Evolutionary conservation across 2,113 vertebrate genomes (phyloP), one percentile per base, ranked within the genome.

Genomic region (Poeciliopsis turrubarensis): DNA sequence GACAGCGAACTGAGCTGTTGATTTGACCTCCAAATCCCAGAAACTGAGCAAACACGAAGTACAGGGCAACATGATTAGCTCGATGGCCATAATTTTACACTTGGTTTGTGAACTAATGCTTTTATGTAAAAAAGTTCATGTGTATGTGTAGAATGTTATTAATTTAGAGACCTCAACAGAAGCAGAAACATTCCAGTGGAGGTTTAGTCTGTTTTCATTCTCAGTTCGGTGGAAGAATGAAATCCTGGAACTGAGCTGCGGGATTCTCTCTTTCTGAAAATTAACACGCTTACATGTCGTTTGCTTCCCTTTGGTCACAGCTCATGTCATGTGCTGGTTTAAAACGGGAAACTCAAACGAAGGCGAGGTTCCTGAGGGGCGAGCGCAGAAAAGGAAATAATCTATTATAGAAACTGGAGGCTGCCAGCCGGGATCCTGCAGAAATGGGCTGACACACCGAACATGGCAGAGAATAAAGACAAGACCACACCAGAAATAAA

Each of bases 251-350:
- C 73, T 9, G 13, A 77, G 68, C 72, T 25, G 39, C 26, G 27
- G 27, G 44, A 80, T 39, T 81, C 54, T 73, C 15, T 31, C 37
- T 63, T 47, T 70, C 70, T 75, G 60, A 19, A 81, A 87, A 84
- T 83, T 19, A 73, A 79, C 65, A 63, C 62, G 14, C 82, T 37
- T 65, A 78, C 68, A 34, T 72, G 69, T 85, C 54, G 68, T 67
- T 78, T 80, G 63, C 70, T 66, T 61, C 61, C 75, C 34, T 79
- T 39, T 65, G 72, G 76, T 81, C 77, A 78, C 65, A 78, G 72
- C 47, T 26, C 71, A 60, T 39, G 22, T 39, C 34, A 39, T 39
- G 4, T 31, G 37, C 32, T 39, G 11, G 64, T 65, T 19, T 37
- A 65, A 37, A 37, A 34, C 29, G 14, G 3, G 32, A n/a, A 34